Percentiles rank a stretch among this genome's conserved stretches.
These are phyloP conservation scores for Callosobruchus maculatus DNA, from an alignment of 2,888 invertebrate genomes.

Conservation along the genomic window DNA sequence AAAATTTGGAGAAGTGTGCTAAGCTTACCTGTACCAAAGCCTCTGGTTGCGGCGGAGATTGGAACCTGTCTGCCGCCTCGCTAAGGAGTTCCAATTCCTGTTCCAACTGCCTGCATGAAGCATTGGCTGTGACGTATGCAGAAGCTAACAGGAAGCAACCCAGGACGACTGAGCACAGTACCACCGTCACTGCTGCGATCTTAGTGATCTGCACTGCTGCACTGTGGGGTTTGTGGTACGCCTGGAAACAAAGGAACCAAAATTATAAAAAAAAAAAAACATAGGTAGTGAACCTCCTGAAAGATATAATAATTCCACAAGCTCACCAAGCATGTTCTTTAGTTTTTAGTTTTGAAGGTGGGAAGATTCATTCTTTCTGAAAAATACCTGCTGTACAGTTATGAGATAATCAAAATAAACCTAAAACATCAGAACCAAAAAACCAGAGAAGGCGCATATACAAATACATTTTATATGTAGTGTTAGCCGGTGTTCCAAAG, in stretches of 20 bases:
- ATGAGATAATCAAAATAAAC: too few species aligned
- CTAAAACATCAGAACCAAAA: too few species aligned
- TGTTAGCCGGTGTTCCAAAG: too few species aligned
- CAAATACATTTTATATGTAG: too few species aligned
- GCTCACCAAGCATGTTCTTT: too few species aligned
- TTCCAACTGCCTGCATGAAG: slow-evolving; percentile 74
- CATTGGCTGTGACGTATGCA: slow-evolving; percentile 77
- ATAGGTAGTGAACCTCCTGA: too few species aligned
- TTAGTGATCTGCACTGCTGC: slow-evolving; percentile 82
- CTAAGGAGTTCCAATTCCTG: slow-evolving; percentile 69
- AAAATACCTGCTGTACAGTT: too few species aligned
- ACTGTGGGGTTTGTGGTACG: slow-evolving; percentile 70
- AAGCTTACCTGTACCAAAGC: slow-evolving; percentile 65
- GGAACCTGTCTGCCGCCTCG: slow-evolving; percentile 55
- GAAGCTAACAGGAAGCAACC: slow-evolving; percentile 81
- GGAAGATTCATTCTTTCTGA: too few species aligned
- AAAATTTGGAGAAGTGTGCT: background rate
- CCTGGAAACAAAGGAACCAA: slow-evolving; percentile 53
- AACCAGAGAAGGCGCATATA: too few species aligned
- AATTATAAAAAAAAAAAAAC: too few species aligned
- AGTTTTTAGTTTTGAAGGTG: too few species aligned
- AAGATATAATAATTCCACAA: too few species aligned
- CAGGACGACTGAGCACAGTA: slow-evolving; percentile 75
- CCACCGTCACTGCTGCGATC: slow-evolving; percentile 79
- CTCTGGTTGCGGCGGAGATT: slow-evolving; percentile 55